Percentiles rank a stretch among this genome's conserved stretches.
phyloP scores from a whole-genome alignment of 2,113 vertebrate species.

The Micromys minutus region DNA sequence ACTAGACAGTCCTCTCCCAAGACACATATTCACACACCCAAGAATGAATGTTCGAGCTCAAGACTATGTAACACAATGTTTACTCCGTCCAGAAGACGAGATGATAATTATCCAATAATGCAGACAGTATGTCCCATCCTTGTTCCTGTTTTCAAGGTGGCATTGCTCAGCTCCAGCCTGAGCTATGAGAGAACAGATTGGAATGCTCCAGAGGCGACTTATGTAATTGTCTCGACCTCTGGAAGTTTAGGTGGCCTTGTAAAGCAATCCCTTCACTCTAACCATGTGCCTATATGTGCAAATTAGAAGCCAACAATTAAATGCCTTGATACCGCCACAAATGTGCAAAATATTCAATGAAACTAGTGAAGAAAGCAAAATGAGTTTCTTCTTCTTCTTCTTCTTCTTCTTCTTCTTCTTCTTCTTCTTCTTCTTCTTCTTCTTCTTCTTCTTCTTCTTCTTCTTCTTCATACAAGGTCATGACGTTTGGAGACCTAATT shows the following conservation, averaged over 20 bases:
- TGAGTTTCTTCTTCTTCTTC: too few species aligned
- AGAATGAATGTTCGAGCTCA: background rate
- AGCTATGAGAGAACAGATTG: background rate
- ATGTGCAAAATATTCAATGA: constrained; percentile 36
- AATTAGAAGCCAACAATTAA: background rate
- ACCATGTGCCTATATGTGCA: background rate
- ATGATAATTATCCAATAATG: background rate
- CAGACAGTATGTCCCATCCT: background rate
- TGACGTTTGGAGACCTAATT: background rate
- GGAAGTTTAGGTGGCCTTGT: constrained; percentile 30
- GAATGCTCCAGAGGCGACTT: constrained; percentile 37
- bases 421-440: too few species aligned
- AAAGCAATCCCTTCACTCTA: constrained; percentile 15
- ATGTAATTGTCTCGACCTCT: background rate
- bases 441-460: background rate
- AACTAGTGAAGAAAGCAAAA: background rate
- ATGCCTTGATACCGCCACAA: constrained; percentile 32
- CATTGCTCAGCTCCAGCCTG: constrained; percentile 7
- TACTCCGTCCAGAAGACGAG: background rate
- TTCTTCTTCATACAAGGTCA: constrained; percentile 20
- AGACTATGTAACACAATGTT: background rate
- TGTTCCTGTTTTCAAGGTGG: constrained; percentile 20
- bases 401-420: too few species aligned
- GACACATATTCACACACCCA: constrained; percentile 12
- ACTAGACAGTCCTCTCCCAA: background rate